These are phyloP conservation scores for Tyria jacobaeae DNA, from an alignment of 2,888 invertebrate genomes.

Conservation along the genomic window DNA sequence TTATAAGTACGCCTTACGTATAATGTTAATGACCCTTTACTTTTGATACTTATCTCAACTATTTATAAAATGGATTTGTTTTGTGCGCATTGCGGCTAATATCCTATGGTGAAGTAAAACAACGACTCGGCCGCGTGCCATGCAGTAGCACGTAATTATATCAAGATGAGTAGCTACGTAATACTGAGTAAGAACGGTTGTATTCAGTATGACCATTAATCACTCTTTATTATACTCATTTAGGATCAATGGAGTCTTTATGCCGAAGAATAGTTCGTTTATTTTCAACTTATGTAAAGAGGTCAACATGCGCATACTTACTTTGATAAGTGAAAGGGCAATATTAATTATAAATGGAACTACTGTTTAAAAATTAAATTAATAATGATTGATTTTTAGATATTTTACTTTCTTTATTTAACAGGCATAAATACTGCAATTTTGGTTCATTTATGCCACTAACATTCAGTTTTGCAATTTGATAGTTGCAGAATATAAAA, in stretches of 20 bases:
- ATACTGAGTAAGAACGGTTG: constrained; percentile 51
- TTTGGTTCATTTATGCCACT: too few relatives aligned
- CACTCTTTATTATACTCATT: constrained; percentile 72
- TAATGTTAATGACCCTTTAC: constrained; percentile 36
- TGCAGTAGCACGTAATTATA: constrained; percentile 31
- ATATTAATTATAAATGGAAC: constrained; percentile 27
- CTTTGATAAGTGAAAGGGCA: constrained; percentile 51
- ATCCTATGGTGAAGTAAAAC: constrained; percentile 29
- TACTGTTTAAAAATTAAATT: constrained; percentile 5
- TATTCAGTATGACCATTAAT: constrained; percentile 69
- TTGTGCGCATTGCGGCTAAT: constrained; percentile 39
- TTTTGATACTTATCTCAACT: constrained; percentile 34
- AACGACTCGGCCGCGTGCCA: constrained; percentile 26
- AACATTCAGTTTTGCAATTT: too few relatives aligned
- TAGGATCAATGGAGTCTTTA: constrained; percentile 73
- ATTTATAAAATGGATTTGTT: constrained; percentile 32
- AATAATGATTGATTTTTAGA: neutral
- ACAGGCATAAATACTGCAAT: neutral
- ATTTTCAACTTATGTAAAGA: constrained; percentile 63
- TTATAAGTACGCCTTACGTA: constrained; percentile 20
- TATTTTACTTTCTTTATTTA: neutral
- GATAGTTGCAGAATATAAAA: too few relatives aligned
- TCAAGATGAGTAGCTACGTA: constrained; percentile 44
- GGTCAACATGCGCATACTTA: constrained; percentile 52
- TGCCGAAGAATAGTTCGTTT: constrained; percentile 63